phyloP scores from a whole-genome alignment of 1,140 invertebrate genomes.

The Nylanderia fulva region DNA sequence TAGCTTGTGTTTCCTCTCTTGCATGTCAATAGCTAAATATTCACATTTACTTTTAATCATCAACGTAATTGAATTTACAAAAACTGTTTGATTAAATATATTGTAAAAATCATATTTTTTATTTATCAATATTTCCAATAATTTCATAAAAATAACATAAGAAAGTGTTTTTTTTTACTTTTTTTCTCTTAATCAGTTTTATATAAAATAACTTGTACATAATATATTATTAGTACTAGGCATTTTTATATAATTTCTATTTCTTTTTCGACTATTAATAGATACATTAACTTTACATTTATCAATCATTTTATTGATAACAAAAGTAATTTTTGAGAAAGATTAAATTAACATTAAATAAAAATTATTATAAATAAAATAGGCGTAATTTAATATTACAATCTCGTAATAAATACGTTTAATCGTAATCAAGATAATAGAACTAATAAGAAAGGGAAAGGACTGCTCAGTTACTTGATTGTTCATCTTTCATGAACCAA shows the following conservation, averaged over 20 bases:
- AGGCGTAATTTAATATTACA: not conserved
- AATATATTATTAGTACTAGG: no score
- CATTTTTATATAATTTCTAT: not conserved
- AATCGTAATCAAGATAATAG: not conserved
- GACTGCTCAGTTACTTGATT: no score
- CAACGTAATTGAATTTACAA: not conserved
- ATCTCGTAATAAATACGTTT: not conserved
- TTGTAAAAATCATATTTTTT: not conserved
- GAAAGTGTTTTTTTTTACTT: not conserved
- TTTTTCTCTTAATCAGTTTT: not conserved
- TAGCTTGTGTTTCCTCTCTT: no score
- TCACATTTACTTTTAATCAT: not conserved
- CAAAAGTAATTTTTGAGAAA: not conserved
- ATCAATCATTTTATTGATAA: not conserved
- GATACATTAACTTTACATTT: not conserved
- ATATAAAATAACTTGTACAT: not conserved
- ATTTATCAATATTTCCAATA: not conserved
- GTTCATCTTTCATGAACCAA: not conserved
- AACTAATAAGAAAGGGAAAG: not conserved
- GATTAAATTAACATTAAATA: not conserved
- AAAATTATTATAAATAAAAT: not conserved
- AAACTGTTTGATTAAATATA: not conserved
- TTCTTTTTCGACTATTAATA: not conserved
- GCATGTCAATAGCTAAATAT: constrained; percentile 20
- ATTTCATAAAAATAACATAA: not conserved